Conservation (phyloP, 2,888 invertebrate genomes). For the Eilema sororculum region DNA sequence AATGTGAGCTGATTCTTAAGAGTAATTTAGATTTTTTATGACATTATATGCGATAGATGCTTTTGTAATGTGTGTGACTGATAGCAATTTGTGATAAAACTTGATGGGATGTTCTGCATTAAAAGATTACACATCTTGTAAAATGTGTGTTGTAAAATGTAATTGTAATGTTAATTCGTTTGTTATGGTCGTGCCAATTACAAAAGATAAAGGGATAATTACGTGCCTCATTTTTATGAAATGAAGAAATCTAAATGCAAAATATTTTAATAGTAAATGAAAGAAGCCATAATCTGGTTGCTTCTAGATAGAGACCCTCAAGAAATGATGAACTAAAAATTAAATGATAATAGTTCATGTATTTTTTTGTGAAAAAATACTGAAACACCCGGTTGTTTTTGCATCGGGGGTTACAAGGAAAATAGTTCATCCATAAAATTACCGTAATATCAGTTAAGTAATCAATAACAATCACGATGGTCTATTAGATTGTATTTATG, state of each 20-base stretch:
- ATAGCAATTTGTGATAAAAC: slow-evolving; percentile 12
- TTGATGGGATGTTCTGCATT: neutral
- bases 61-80: slow-evolving; percentile 16
- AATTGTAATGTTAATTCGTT: neutral
- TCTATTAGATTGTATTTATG: neutral
- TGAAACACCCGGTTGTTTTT: too few species aligned
- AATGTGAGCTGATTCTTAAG: slow-evolving; percentile 35
- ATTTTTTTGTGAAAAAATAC: too few species aligned
- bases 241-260: neutral
- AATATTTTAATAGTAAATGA: too few species aligned
- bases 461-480: neutral
- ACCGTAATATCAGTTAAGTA: neutral
- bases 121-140: neutral
- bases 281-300: too few species aligned
- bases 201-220: neutral
- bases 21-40: slow-evolving; percentile 25
- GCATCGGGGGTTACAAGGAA: too few species aligned
- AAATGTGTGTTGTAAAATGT: neutral
- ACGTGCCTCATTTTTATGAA: neutral
- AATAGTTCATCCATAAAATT: neutral
- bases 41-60: slow-evolving; percentile 9
- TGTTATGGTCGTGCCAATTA: neutral
- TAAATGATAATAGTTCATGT: neutral
- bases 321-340: neutral
- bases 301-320: too few species aligned